phyloP scores from a whole-genome alignment of 2,888 invertebrate genomes.

The Auanema sp. region DNA sequence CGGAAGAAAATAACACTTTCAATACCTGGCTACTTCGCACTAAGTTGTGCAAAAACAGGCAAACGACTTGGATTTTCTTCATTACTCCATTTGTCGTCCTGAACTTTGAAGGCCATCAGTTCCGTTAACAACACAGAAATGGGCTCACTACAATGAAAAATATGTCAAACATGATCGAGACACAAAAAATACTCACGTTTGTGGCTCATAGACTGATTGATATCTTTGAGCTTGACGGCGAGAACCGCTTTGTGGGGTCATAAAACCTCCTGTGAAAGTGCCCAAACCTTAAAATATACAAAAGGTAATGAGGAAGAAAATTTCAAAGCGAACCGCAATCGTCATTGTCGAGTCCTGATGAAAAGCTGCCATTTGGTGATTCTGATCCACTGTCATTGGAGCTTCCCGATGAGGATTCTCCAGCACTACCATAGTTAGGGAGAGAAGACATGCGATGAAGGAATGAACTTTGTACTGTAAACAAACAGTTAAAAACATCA shows the following conservation, averaged over 20 bases:
- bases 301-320: too few relatives aligned
- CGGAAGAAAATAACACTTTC: not conserved
- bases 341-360: slow-evolving; percentile 52
- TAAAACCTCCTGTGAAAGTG: slow-evolving; percentile 20
- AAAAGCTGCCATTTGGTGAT: slow-evolving; percentile 57
- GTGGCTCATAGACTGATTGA: slow-evolving; percentile 11
- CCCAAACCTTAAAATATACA: slow-evolving; percentile 8
- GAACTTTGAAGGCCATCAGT: slow-evolving; percentile 17
- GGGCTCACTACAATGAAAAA: slow-evolving; percentile 28
- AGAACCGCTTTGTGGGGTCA: slow-evolving; percentile 11
- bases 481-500: not conserved
- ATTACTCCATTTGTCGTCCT: not conserved
- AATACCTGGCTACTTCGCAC: slow-evolving; percentile 26
- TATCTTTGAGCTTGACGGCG: slow-evolving; percentile 2
- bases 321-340: slow-evolving; percentile 13
- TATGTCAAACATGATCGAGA: not conserved
- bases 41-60: slow-evolving; percentile 48
- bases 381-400: slow-evolving; percentile 52
- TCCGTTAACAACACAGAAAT: slow-evolving; percentile 31
- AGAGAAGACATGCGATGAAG: slow-evolving; percentile 38
- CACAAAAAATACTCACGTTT: slow-evolving; percentile 8
- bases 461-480: slow-evolving; percentile 10
- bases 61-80: slow-evolving; percentile 31
- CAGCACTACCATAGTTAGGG: slow-evolving; percentile 46
- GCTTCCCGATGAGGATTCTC: slow-evolving; percentile 49